Evolutionary conservation across 37 sponge, comb jelly and placozoan species (phyloP).

Genomic region (Halisarca cf. caerulea): DNA sequence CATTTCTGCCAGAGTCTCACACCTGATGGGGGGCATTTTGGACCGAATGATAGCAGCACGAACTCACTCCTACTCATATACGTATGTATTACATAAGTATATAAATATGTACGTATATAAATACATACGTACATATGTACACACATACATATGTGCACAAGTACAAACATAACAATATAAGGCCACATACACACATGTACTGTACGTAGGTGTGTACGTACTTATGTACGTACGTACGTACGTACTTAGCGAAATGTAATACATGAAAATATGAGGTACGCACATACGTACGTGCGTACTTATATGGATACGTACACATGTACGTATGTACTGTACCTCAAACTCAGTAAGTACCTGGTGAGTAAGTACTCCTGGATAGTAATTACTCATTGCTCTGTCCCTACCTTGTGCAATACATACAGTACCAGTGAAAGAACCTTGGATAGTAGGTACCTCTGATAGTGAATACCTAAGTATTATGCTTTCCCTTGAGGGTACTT

Average conservation of each 20-base stretch:
- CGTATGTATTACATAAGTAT: not conserved
- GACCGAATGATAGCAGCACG: not conserved
- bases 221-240: not conserved
- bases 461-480: too few relatives aligned
- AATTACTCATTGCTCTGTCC: too few relatives aligned
- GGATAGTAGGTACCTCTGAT: too few relatives aligned
- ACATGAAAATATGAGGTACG: not conserved
- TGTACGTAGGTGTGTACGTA: not conserved
- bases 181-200: not conserved
- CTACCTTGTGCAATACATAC: too few relatives aligned
- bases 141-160: not conserved
- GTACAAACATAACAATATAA: not conserved
- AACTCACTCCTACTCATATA: not conserved
- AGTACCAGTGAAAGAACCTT: too few relatives aligned
- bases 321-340: slow-evolving; percentile 9
- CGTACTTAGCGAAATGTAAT: too few relatives aligned
- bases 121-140: not conserved
- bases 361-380: too few relatives aligned
- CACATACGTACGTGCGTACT: not conserved
- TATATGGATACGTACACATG: not conserved
- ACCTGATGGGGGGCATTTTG: slow-evolving; percentile 37
- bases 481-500: too few relatives aligned
- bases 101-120: not conserved
- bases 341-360: too few relatives aligned
- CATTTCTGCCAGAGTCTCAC: slow-evolving; percentile 80